Evolutionary conservation across 2,113 vertebrate genomes (phyloP).

Genomic region (Delphinapterus leucas): DNA sequence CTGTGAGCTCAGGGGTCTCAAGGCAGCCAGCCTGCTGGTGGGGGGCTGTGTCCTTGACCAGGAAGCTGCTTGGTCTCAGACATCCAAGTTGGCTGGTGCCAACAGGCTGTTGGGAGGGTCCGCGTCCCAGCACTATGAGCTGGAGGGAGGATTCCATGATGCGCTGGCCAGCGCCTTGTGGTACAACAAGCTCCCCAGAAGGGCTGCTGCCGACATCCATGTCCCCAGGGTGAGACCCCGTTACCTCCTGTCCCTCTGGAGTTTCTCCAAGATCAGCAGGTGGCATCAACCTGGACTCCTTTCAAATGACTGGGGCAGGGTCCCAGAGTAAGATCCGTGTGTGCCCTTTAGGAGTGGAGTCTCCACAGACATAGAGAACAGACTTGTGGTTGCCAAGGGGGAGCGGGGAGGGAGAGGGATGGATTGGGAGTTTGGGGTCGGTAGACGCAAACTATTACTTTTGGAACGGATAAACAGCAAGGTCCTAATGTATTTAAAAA

Average conservation of each 20-base stretch:
- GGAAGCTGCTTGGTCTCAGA: neutral
- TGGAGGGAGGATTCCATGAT: neutral
- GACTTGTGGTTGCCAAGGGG: neutral
- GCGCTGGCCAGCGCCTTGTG: neutral
- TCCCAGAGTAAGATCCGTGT: neutral
- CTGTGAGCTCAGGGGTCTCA: neutral
- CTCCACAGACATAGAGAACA: neutral
- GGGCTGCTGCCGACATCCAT: neutral
- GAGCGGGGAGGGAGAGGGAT: neutral
- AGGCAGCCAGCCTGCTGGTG: neutral
- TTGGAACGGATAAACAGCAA: neutral
- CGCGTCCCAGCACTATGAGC: neutral
- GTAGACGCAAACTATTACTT: neutral
- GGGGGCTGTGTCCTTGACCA: neutral
- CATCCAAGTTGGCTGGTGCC: neutral
- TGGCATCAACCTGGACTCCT: neutral
- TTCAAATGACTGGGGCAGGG: neutral
- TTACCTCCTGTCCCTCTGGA: neutral
- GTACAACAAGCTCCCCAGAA: neutral
- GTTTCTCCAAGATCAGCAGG: neutral
- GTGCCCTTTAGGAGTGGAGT: neutral
- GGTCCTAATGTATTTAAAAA: no score
- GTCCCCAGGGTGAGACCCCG: neutral
- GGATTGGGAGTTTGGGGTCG: neutral
- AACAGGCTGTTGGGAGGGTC: neutral